These are phyloP conservation scores for Xenopus borealis DNA, from an alignment of 2,113 vertebrate species.

Conservation along the genomic window DNA sequence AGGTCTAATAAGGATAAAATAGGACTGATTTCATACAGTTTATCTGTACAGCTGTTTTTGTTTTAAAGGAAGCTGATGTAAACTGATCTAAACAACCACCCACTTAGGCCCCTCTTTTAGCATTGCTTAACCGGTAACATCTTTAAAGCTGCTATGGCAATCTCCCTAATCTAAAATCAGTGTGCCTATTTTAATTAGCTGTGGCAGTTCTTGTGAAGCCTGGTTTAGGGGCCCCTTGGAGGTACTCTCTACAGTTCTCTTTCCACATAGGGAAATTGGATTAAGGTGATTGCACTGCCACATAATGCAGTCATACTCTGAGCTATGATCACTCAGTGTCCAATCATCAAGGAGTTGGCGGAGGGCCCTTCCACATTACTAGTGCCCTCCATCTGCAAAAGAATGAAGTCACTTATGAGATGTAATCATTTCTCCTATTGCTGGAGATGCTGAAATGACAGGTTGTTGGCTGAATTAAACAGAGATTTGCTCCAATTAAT, in stretches of 20 bases:
- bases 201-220: slow-evolving; percentile 29
- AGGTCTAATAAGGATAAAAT: slow-evolving; percentile 46
- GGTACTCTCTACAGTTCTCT: slow-evolving; percentile 20
- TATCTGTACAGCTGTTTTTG: slow-evolving; percentile 46
- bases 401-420: slow-evolving; percentile 43
- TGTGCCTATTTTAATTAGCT: slow-evolving; percentile 41
- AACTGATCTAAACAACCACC: slow-evolving; percentile 44
- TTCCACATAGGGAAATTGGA: slow-evolving; percentile 44
- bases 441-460: slow-evolving; percentile 30
- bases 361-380: slow-evolving; percentile 26
- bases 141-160: slow-evolving; percentile 33
- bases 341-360: slow-evolving; percentile 40
- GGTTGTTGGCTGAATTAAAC: not conserved
- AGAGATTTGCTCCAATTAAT: slow-evolving; percentile 16
- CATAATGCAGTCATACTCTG: slow-evolving; percentile 37
- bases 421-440: slow-evolving; percentile 26
- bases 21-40: slow-evolving; percentile 37
- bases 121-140: slow-evolving; percentile 20
- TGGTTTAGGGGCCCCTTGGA: slow-evolving; percentile 34
- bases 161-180: slow-evolving; percentile 43
- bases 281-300: slow-evolving; percentile 38
- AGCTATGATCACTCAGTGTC: slow-evolving; percentile 30
- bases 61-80: slow-evolving; percentile 46
- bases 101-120: slow-evolving; percentile 34
- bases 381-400: slow-evolving; percentile 36